Evolutionary conservation across 2,888 invertebrate species (phyloP).

Genomic region (Stenurella melanura): DNA sequence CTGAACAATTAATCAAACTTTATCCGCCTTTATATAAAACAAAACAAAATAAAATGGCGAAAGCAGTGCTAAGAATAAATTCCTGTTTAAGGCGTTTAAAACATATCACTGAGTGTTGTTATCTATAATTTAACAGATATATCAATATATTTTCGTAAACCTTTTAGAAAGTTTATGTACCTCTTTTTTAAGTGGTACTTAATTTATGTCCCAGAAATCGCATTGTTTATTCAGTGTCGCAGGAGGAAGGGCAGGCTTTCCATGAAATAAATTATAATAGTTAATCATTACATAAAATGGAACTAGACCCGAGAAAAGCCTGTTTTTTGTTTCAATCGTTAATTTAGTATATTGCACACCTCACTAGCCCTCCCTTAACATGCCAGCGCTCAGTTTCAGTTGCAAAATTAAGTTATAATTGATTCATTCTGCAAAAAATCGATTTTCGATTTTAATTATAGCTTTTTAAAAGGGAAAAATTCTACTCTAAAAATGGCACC

Average conservation of each 20-base stretch:
- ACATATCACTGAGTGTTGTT: constrained; percentile 29
- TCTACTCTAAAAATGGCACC: too few relatives aligned
- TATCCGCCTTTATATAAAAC: not conserved
- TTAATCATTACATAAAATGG: too few relatives aligned
- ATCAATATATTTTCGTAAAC: constrained; percentile 16
- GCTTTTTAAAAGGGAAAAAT: too few relatives aligned
- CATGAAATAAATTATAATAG: too few relatives aligned
- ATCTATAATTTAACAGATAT: constrained; percentile 29
- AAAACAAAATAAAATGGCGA: constrained; percentile 22
- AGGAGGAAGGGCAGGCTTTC: not conserved
- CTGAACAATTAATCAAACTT: not conserved
- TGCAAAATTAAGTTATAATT: too few relatives aligned
- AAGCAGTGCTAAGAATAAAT: constrained; percentile 15
- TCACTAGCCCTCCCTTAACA: too few relatives aligned
- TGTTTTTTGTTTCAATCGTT: too few relatives aligned
- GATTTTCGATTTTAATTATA: too few relatives aligned
- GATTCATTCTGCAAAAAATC: too few relatives aligned
- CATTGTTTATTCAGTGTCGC: constrained; percentile 17
- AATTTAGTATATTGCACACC: too few relatives aligned
- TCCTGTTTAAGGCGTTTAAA: constrained; percentile 25
- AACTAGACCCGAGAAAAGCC: too few relatives aligned
- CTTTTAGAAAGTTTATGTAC: constrained; percentile 31
- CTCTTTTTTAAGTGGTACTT: constrained; percentile 28
- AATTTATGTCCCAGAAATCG: constrained; percentile 27
- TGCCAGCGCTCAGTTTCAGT: too few relatives aligned